These are phyloP conservation scores for Pseudorhombus dupliciocellatus DNA, from an alignment of 2,113 vertebrate species.

Conservation along the genomic window DNA sequence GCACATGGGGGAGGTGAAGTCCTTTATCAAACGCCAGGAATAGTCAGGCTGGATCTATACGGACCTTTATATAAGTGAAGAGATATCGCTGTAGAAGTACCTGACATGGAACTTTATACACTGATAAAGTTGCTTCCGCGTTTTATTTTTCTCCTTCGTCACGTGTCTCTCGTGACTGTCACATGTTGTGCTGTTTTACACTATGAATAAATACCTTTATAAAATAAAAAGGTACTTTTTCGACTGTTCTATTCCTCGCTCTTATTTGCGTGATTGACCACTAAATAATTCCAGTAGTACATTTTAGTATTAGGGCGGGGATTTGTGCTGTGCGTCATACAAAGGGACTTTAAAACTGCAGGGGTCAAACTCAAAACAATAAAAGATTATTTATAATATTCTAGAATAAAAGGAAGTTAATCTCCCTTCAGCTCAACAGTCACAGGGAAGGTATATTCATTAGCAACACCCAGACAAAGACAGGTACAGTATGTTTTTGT, in stretches of 20 bases:
- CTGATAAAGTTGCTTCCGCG: background rate
- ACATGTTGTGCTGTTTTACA: no score
- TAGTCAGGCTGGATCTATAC: slow-evolving; percentile 34
- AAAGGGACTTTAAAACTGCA: background rate
- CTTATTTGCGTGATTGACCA: no score
- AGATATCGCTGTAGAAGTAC: background rate
- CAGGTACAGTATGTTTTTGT: background rate
- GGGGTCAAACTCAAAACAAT: background rate
- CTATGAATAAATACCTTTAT: no score
- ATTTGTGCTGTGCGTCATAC: no score
- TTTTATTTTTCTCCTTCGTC: background rate
- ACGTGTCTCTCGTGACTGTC: no score
- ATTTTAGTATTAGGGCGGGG: no score
- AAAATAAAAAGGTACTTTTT: no score
- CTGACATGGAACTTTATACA: background rate
- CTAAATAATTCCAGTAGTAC: no score
- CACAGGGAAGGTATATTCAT: slow-evolving; percentile 1
- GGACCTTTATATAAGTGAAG: background rate
- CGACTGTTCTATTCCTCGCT: no score
- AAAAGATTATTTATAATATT: background rate
- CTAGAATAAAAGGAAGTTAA: slow-evolving; percentile 7
- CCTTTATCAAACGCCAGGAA: slow-evolving; percentile 42
- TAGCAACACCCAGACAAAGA: background rate
- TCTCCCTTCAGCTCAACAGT: background rate
- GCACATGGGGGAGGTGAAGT: slow-evolving; percentile 29